phyloP scores from a whole-genome alignment of 2,797 vertebrate genomes.

The Tapera naevia region DNA sequence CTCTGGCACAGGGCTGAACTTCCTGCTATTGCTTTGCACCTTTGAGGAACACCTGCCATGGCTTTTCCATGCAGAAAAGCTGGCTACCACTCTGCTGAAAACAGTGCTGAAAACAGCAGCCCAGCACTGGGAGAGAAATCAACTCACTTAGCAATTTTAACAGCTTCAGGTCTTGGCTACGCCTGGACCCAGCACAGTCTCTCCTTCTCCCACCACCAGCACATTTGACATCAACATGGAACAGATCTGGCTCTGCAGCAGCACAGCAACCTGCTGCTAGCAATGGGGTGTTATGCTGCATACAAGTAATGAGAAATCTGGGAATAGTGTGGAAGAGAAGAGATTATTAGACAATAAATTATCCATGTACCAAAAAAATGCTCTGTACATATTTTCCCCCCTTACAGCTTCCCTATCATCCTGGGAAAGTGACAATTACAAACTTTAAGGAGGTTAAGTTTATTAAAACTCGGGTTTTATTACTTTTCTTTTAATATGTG shows the following conservation, averaged over 20 bases:
- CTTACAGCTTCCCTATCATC: constrained; percentile 30
- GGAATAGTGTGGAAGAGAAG: constrained; percentile 48
- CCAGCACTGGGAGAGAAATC: background rate
- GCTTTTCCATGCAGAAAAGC: background rate
- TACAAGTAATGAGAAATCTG: constrained; percentile 55
- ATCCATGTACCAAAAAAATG: constrained; percentile 26
- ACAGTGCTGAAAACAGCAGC: background rate
- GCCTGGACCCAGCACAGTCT: background rate
- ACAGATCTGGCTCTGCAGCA: constrained; percentile 5
- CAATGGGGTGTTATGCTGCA: background rate
- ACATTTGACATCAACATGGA: background rate
- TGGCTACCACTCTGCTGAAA: background rate
- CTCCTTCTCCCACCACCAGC: background rate
- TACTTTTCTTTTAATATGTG: constrained; percentile 22
- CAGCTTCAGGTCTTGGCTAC: background rate
- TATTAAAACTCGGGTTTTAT: constrained; percentile 63
- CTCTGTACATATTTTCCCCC: constrained; percentile 21
- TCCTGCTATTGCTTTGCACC: background rate
- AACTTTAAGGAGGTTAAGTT: constrained; percentile 61
- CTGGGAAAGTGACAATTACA: constrained; percentile 54
- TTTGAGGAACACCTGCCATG: background rate
- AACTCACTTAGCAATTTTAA: background rate
- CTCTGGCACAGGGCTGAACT: background rate
- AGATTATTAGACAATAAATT: constrained; percentile 73
- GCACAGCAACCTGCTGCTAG: constrained; percentile 42